phyloP scores from a whole-genome alignment of 2,888 invertebrate species.

The Dolomedes plantarius region DNA sequence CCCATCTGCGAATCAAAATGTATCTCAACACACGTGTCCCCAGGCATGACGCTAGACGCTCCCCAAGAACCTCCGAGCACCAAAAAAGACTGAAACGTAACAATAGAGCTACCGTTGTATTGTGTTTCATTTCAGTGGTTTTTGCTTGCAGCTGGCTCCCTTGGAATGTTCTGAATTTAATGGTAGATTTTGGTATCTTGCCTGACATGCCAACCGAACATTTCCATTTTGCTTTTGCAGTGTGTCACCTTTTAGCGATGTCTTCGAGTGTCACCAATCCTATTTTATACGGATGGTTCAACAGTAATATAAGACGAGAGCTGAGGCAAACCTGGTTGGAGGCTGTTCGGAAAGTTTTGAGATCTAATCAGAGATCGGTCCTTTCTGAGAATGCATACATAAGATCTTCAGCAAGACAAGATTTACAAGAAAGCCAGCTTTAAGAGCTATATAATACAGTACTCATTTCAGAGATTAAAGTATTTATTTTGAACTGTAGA shows the following conservation, averaged over 20 bases:
- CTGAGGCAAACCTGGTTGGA: slow-evolving; percentile 74
- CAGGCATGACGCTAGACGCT: slow-evolving; percentile 42
- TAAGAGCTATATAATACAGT: slow-evolving; percentile 5
- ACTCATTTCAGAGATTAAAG: too few species aligned
- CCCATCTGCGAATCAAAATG: slow-evolving; percentile 61
- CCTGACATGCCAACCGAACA: slow-evolving; percentile 37
- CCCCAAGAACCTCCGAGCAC: slow-evolving; percentile 54
- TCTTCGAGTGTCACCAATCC: slow-evolving; percentile 81
- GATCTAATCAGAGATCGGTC: slow-evolving; percentile 21
- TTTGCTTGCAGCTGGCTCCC: slow-evolving; percentile 81
- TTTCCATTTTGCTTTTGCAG: slow-evolving; percentile 78
- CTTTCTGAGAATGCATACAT: slow-evolving; percentile 54
- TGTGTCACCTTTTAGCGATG: slow-evolving; percentile 80
- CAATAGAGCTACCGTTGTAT: slow-evolving; percentile 77
- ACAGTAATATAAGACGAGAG: slow-evolving; percentile 80
- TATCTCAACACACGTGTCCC: slow-evolving; percentile 50
- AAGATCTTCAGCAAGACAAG: slow-evolving; percentile 36
- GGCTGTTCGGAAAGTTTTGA: slow-evolving; percentile 16
- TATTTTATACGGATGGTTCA: slow-evolving; percentile 81
- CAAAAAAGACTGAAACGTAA: slow-evolving; percentile 74
- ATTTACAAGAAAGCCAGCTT: slow-evolving; percentile 47
- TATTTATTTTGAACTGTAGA: too few species aligned
- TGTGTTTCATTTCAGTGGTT: slow-evolving; percentile 79
- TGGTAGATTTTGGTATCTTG: slow-evolving; percentile 77
- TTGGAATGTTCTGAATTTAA: slow-evolving; percentile 79